These are phyloP conservation scores for Momotus momota DNA, from an alignment of 2,797 vertebrate species.

Conservation along the genomic window DNA sequence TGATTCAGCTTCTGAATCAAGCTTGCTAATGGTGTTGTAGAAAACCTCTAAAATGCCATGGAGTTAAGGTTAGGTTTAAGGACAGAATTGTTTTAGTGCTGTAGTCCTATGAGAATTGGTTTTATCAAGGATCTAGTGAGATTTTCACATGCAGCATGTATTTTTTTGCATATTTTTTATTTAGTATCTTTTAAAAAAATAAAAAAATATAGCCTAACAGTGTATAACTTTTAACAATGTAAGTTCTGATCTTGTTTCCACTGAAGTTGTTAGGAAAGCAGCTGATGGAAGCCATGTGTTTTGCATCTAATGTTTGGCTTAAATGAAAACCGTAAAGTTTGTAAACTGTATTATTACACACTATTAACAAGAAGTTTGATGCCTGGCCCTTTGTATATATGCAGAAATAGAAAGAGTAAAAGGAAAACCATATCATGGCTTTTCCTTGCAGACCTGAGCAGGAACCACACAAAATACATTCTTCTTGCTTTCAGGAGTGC, in stretches of 20 bases:
- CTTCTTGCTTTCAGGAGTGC: background rate
- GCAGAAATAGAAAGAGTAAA: background rate
- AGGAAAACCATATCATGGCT: background rate
- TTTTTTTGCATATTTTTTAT: background rate
- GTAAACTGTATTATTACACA: background rate
- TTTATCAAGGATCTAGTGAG: background rate
- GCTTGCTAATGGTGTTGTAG: background rate
- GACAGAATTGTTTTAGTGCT: background rate
- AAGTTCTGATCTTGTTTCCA: background rate
- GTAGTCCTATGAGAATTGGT: background rate
- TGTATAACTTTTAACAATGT: background rate
- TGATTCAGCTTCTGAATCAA: background rate
- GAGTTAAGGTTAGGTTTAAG: background rate
- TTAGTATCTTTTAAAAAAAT: background rate
- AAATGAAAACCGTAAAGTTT: background rate
- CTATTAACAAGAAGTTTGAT: background rate
- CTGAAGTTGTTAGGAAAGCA: background rate
- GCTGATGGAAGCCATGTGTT: background rate
- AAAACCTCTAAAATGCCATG: background rate
- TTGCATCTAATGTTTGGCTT: background rate
- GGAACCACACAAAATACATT: background rate
- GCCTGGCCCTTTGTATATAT: background rate
- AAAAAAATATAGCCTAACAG: background rate
- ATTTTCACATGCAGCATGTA: background rate
- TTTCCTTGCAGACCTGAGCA: background rate